Base-by-base conservation (phyloP, 2,888 invertebrate genomes). In the Unio delphinus region DNA sequence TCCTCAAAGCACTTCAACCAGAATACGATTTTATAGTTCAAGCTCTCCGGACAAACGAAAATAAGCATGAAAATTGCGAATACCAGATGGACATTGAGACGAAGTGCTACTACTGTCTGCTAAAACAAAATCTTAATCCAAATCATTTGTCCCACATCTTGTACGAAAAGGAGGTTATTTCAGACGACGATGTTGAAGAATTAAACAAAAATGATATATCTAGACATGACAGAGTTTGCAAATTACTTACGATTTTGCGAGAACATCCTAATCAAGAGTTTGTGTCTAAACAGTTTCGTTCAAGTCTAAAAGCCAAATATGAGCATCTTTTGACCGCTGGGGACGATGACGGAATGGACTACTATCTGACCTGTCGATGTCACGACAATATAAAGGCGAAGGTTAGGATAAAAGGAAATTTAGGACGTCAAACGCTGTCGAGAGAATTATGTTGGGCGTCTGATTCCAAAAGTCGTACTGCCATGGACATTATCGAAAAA, bases 131-230 rank as follows among this genome's bases (percentile, higher is more conserved):
- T 57, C n/a, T 67, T 7, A 45, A 56, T 56, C 57, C 67, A 28
- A 30, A 20, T 17, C 57, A 62, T 28, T 30, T 67, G 28, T 34
- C 62, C n/a, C 67, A 67, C 62, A 23, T 26, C n/a, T 34, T 67
- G 20, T 67, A 60, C 26, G 45, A 67, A 55, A 30, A 62, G 17
- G 62, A n/a, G 8, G 23, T 62, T 62, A 30, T 67, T 30, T 61
- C 67, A 61, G 67, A 55, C 30, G 67, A 67, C 20, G 62, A 67
- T n/a, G 5, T 67, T 23, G 61, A 61, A 8, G 18, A 7, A 26
- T 56, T 67, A n/a, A 61, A 57, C 30, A 56, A 20, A 20, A 28
- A 8, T 15, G 55, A 23, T n/a, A 55, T 28, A 6, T 26, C 55
- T n/a, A n/a, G 67, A 55, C 2, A 30, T 17, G 55, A n/a, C 7